Base-by-base conservation (phyloP, 2,797 vertebrate genomes). In the Salmo trutta region DNA sequence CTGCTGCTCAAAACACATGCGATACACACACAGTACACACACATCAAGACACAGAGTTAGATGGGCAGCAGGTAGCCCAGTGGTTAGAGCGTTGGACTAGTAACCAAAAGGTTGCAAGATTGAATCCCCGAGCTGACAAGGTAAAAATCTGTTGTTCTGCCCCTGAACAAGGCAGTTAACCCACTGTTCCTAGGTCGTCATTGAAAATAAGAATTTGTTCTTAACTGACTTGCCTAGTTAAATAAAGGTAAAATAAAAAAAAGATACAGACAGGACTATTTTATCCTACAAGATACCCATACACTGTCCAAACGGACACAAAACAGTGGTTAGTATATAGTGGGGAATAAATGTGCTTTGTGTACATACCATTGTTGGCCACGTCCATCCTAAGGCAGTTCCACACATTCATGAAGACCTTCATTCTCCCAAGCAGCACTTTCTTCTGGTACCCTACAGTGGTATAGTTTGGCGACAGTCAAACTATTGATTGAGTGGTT, bases 351-450 rank as follows among this genome's bases (percentile, higher is more conserved):
- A 31, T 3, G 6, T 54, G 5, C 2, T 19, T 5, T n/a, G 31
- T 14, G 24, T 54, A 66, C 92, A 93, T 81, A 95, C 94, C 71
- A 41, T 84, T 89, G 77, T 91, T 91, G 27, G 87, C 85, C 79
- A 94, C 62, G 52, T 93, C 93, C 29, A 85, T 80, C 88, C 92
- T 75, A 21, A 95, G 91, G 74, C 77, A 1, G 83, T 94, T 94
- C 94, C 94, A 95, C 71, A 89, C 91, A 2, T 10, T 68, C n/a
- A 93, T 79, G 83, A 94, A 94, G 21, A 65, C 83, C 27, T 79
- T 53, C 59, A 94, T 84, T 66, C 92, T 83, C 54, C 87, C 82
- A 0, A 17, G 27, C 71, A 95, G 86, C 53, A 64, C 59, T 69
- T 91, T 92, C 87, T 59, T 92, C 82, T 91, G 92, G 75, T 81